Base-by-base conservation (phyloP, 2,888 invertebrate species). In the Notocelia uddmanniana region DNA sequence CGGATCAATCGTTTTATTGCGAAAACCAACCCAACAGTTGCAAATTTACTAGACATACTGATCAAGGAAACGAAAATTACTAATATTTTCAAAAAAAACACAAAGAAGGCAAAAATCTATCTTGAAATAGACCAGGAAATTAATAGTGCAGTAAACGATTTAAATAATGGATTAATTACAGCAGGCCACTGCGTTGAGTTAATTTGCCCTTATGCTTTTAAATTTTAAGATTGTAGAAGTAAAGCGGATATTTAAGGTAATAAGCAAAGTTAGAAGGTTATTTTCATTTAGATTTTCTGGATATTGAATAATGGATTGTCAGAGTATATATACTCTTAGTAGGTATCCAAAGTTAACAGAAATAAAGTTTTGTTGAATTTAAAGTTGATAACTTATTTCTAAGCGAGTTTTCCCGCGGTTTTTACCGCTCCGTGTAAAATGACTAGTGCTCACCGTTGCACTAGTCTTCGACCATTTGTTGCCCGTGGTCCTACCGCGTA, bases 231-330 rank as follows among this genome's bases (percentile, higher is more conserved):
- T 54, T 54, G 54, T 54, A 23, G 23, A 54, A 54, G 54, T 54
- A 54, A 54, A 54, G 54, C 54, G 54, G 54, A 54, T 54, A 54
- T 54, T 23, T 54, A 54, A 54, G 54, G 54, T 54, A 54, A 54
- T 54, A 54, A 54, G 23, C 23, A 54, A 54, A 54, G 54, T 54
- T 54, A 54, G 54, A 54, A 54, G 54, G 54, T 54, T 54, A 54
- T 23, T 54, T 54, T 54, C 54, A 54, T 54, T 23, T 54, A 54
- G 54, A 54, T 54, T 54, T 55, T 55, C 55, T 55, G 55, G 55
- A 55, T 55, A 55, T 55, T 55, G 55, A 55, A 55, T 54, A 54
- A 54, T 54, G 23, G 54, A 23, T 54, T 54, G 50, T 50, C 50
- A 50, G 50, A 50, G 50, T 50, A 19, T 50, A 50, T 50, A 50